phyloP scores from a whole-genome alignment of 2,888 invertebrate species.

The Idaea aversata region DNA sequence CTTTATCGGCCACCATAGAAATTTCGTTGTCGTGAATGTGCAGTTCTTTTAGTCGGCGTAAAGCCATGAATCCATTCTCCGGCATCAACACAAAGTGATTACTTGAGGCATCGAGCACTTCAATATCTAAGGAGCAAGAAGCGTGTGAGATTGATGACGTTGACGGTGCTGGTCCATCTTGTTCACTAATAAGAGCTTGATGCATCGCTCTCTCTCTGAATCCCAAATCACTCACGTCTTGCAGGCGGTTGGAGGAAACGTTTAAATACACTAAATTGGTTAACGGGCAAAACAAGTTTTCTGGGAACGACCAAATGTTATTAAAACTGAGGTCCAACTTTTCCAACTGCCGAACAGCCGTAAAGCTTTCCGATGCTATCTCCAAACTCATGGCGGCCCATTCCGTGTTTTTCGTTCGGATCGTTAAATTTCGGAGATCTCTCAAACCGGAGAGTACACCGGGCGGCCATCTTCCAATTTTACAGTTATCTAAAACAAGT shows the following conservation, averaged over 20 bases:
- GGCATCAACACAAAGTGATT: conserved; percentile 93
- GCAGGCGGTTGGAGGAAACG: conserved; percentile 92
- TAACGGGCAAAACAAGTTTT: conserved; percentile 90
- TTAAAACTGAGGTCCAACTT: conserved; percentile 92
- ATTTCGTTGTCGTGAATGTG: conserved; percentile 94
- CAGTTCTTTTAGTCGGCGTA: conserved; percentile 88
- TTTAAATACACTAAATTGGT: conserved; percentile 90
- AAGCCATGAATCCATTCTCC: conserved; percentile 88
- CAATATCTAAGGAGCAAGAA: conserved; percentile 89
- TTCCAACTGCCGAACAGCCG: conserved; percentile 88
- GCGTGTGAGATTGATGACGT: conserved; percentile 64
- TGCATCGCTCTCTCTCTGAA: conserved; percentile 87
- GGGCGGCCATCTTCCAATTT: conserved; percentile 90
- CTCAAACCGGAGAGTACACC: conserved; percentile 89
- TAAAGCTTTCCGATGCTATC: conserved; percentile 88
- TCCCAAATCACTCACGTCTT: conserved; percentile 92
- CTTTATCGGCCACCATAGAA: conserved; percentile 91
- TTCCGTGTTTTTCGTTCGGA: conserved; percentile 90
- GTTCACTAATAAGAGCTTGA: conserved; percentile 83
- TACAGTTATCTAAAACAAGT: conserved; percentile 91
- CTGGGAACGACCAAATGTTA: conserved; percentile 94
- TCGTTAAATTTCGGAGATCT: conserved; percentile 90
- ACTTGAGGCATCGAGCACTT: conserved; percentile 89
- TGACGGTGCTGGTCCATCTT: conserved; percentile 71
- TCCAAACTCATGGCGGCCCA: conserved; percentile 93